These are phyloP conservation scores for Formica aserva DNA, from an alignment of 2,888 invertebrate species.

Conservation along the genomic window DNA sequence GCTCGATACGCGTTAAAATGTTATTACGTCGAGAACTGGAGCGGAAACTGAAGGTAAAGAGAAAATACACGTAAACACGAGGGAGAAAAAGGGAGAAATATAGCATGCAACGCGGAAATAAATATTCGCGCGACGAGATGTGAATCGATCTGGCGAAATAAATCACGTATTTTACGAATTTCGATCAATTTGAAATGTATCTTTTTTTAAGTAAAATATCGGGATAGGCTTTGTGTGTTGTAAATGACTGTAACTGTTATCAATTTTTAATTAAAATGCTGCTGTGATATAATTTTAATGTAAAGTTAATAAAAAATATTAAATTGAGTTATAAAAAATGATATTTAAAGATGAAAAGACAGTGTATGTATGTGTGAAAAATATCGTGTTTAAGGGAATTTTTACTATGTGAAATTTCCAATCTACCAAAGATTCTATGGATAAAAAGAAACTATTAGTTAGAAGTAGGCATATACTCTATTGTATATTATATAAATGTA, in stretches of 20 bases:
- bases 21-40: slow-evolving; percentile 32
- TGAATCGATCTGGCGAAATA: slow-evolving; percentile 26
- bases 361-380: neutral
- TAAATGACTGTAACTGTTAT: slow-evolving; percentile 1
- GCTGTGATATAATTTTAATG: neutral
- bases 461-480: neutral
- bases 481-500: neutral
- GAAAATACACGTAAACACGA: slow-evolving; percentile 8
- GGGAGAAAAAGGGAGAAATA: slow-evolving; percentile 9
- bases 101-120: slow-evolving; percentile 24
- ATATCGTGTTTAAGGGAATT: neutral
- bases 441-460: neutral
- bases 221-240: neutral
- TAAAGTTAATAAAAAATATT: neutral
- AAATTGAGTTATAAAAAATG: neutral
- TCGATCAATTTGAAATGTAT: neutral
- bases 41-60: slow-evolving; percentile 18
- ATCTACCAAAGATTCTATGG: neutral
- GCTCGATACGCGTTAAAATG: slow-evolving; percentile 36
- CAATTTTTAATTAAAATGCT: neutral
- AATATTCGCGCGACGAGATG: slow-evolving; percentile 40
- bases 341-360: neutral
- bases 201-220: neutral
- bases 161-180: slow-evolving; percentile 1
- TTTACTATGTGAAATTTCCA: neutral